These are phyloP conservation scores for Actinemys pallida DNA, from an alignment of 2,113 vertebrate genomes.

Conservation along the genomic window DNA sequence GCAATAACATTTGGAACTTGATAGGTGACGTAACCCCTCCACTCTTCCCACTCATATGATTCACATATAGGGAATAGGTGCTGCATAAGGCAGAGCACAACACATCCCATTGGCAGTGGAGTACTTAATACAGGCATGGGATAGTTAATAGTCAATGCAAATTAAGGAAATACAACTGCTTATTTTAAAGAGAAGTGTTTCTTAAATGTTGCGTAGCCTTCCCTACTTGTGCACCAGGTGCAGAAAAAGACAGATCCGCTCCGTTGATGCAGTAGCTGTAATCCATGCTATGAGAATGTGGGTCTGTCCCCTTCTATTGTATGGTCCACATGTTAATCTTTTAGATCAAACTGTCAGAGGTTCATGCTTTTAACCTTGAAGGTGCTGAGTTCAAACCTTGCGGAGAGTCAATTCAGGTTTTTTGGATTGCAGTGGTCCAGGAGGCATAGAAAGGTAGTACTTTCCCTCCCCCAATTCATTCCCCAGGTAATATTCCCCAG, in stretches of 20 bases:
- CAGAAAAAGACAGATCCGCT: constrained; percentile 23
- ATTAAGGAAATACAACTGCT: constrained; percentile 24
- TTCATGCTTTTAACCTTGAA: background rate
- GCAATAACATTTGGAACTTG: background rate
- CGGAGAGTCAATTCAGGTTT: background rate
- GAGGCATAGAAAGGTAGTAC: background rate
- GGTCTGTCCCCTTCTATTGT: background rate
- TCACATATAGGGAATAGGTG: background rate
- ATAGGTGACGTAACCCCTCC: background rate
- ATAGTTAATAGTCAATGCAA: background rate
- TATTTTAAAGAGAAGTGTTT: constrained; percentile 28
- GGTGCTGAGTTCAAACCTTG: background rate
- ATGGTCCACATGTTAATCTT: background rate
- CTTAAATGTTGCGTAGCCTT: constrained; percentile 17
- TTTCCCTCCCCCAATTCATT: background rate
- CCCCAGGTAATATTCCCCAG: background rate
- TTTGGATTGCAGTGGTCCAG: background rate
- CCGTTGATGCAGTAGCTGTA: background rate
- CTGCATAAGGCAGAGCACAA: constrained; percentile 9
- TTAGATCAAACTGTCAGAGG: background rate
- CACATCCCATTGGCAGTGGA: background rate
- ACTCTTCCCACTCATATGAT: background rate
- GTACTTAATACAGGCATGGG: background rate
- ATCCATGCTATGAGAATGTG: background rate
- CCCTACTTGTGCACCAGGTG: background rate